Base-by-base conservation (phyloP, 2,888 invertebrate species). In the Synergus japonicus region DNA sequence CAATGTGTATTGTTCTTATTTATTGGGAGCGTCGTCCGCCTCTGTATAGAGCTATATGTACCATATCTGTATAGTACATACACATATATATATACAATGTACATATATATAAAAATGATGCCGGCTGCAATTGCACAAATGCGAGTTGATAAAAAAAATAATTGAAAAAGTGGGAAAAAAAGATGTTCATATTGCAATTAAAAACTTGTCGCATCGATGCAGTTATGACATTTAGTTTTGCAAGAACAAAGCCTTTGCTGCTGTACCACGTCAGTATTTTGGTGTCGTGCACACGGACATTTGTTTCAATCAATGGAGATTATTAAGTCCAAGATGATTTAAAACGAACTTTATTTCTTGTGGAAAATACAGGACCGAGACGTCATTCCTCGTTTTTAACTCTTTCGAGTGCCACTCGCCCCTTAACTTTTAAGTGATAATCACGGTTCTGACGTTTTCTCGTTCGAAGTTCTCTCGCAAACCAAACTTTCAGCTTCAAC, bases 1-100 rank as follows among this genome's bases (percentile, higher is more conserved):
- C 73, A 73, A 73, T 73, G 73, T 54, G 73, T 73, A 73, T 73
- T 73, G 54, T 73, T 73, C 73, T 73, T 73, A 73, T 73, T 73
- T 73, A 73, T 73, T 73, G 73, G 73, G 37, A 73, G 10, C 73
- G 73, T 54, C 37, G n/a, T 10, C 54, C 69, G 49, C 49, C 15
- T 73, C 22, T 73, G 15, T 73, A 73, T 54, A 54, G 29, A 54
- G 29, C 15, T 73, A 73, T 69, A 69, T 54, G 29, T 46, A 54
- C 54, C 49, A 73, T 49, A 29, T 73, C 49, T 29, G 29, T 49
- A 37, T 69, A 22, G n/a, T 22, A 60, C 12, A 60, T 5, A 49
- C 15, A 3, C 22, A 60, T 60, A 60, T 18, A 60, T 4, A 29
- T 60, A 22, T 22, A 22, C 0, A 22, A 22, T 22, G 22, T 22